Base-by-base conservation (phyloP, 2,888 invertebrate genomes). In the Bellardia pandia region DNA sequence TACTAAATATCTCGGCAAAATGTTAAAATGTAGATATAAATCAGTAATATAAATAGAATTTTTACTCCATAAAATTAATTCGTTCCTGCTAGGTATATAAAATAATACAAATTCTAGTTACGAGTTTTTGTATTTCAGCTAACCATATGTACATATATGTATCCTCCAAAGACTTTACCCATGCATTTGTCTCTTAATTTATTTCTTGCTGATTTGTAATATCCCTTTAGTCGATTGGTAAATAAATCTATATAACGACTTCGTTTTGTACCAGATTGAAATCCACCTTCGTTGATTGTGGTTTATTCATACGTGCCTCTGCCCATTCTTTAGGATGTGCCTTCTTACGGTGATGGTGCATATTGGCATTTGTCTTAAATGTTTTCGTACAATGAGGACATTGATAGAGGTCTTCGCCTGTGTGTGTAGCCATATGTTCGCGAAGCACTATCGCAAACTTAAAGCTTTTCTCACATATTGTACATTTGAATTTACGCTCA, bases 361-460 rank as follows among this genome's bases (percentile, higher is more conserved):
- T 90, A 86, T 91, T 91, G 1, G 91, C 89, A 30, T 89, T 90
- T 58, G 90, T 89, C 58, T 89, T 89, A 64, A 91, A 91, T 1
- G 90, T 91, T 85, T 90, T 90, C 6, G 90, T 89, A 68, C 91
- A 91, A 82, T 90, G 89, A 7, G 89, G 89, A 68, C 91, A 91
- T 40, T 88, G 76, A 69, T 91, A 91, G 0, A 91, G 85, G 16
- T 89, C 89, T 72, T 91, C 89, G 2, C 91, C 91, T 7, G 91
- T 90, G 66, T 91, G 91, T 14, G 89, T 90, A 2, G 91, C 89
- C 88, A 90, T 90, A 75, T 91, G 91, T 66, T 91, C 91, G 82
- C 90, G 76, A 4, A 86, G 82, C 1, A 75, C 88, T 23, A 89
- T 85, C 0, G 89, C 85, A 14, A 88, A 88, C 37, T 90, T 90